phyloP scores from a whole-genome alignment of 2,113 vertebrate species.

The Scomber scombrus region DNA sequence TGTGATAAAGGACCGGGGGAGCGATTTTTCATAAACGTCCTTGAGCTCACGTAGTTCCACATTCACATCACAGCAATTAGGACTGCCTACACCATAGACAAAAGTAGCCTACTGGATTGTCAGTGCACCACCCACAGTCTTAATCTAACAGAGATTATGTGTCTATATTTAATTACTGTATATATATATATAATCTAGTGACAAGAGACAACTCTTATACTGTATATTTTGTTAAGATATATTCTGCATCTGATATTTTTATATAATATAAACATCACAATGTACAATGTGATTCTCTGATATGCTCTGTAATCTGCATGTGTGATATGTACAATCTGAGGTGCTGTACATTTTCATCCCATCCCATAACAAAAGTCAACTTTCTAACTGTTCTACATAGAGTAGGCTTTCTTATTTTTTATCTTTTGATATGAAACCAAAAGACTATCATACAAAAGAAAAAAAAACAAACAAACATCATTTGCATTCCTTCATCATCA shows the following conservation, averaged over 20 bases:
- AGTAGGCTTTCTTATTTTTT: constrained; percentile 10
- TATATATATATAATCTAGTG: constrained; percentile 54
- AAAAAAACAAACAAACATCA: constrained; percentile 34
- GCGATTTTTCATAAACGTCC: constrained; percentile 34
- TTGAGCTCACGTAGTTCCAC: constrained; percentile 69
- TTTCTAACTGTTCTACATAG: constrained; percentile 29
- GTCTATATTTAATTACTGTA: constrained; percentile 39
- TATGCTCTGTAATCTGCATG: constrained; percentile 66
- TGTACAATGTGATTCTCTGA: constrained; percentile 74
- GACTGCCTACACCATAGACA: constrained; percentile 54
- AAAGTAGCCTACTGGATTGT: constrained; percentile 76
- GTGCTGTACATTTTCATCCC: constrained; percentile 69
- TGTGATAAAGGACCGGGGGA: constrained; percentile 54
- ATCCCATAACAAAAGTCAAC: constrained; percentile 49
- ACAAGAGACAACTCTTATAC: constrained; percentile 62
- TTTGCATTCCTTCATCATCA: constrained; percentile 47
- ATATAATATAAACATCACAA: constrained; percentile 68
- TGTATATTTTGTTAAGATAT: constrained; percentile 66
- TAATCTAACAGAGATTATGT: constrained; percentile 50
- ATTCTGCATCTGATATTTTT: constrained; percentile 64
- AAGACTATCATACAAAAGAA: constrained; percentile 30
- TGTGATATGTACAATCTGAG: constrained; percentile 77
- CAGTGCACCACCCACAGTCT: constrained; percentile 74
- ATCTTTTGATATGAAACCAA: constrained; percentile 45
- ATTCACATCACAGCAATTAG: constrained; percentile 56